Evolutionary conservation across 2,888 invertebrate genomes (phyloP), one percentile per base, ranked within the genome.

Genomic region (Capitulum mitella): DNA sequence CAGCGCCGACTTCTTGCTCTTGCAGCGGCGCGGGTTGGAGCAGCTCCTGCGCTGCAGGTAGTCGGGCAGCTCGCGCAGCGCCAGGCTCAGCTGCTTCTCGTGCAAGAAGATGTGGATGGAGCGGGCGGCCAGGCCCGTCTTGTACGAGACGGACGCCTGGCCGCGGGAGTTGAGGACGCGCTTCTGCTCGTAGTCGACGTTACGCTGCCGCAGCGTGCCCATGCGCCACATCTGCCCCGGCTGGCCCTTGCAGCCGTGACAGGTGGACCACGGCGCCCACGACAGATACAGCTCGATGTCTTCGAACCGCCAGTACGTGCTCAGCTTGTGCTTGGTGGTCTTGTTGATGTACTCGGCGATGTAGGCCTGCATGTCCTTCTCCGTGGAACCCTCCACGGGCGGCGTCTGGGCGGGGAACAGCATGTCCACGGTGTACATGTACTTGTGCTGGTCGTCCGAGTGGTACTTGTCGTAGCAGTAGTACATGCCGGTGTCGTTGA

Each of bases 401-500:
- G 43, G 46, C 19, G 48, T 32, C 29, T 3, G 16, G 2, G n/a
- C 26, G 1, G 76, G 76, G 22, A 76, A 76, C 46, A 76, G 46
- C 76, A 76, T 76, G 32, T 76, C 76, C 29, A 76, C 76, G 19
- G 76, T 48, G 76, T 76, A 76, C 29, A 76, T 29, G 76, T 19
- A 76, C 76, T 76, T 76, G 46, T 76, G 76, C 76, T 43, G 46
- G 43, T n/a, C 29, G 76, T 43, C 76, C 16, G 76, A 14, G 46
- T 76, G 76, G 29, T 43, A 43, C 1, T 29, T 29, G 29, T 76
- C 76, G 46, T 29, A 76, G 46, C 76, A 76, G 76, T 76, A 76
- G 76, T 76, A 76, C 46, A 76, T 43, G 29, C 76, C 76, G 10
- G 76, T 76, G 76, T 76, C 76, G n/a, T 76, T 76, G 16, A 76